phyloP scores from a whole-genome alignment of 2,888 invertebrate genomes.

The Steinernema hermaphroditum region DNA sequence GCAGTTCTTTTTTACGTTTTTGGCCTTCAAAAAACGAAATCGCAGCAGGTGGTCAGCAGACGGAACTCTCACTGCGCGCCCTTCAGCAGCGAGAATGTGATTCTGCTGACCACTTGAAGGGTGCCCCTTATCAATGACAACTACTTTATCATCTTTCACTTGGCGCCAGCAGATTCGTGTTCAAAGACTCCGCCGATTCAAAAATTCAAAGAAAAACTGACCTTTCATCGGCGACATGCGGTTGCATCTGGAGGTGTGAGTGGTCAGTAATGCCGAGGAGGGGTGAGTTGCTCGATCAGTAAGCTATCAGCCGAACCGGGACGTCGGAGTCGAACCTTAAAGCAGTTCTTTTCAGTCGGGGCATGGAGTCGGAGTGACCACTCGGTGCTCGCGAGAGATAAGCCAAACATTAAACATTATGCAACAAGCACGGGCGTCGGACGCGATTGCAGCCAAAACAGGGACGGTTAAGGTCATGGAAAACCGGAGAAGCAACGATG shows the following conservation, averaged over 20 bases:
- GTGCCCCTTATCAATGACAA: not conserved
- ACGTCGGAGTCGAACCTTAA: not conserved
- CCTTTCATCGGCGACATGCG: not conserved
- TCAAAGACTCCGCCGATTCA: not conserved
- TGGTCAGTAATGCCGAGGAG: no score
- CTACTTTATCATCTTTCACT: constrained; percentile 8
- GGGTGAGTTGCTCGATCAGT: not conserved
- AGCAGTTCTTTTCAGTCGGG: not conserved
- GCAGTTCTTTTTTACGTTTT: not conserved
- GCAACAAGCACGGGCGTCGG: not conserved
- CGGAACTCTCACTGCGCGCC: constrained; percentile 12
- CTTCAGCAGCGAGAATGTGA: not conserved
- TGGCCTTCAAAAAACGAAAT: constrained; percentile 14
- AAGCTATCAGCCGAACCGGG: not conserved
- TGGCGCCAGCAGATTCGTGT: constrained; percentile 7
- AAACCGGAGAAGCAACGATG: not conserved
- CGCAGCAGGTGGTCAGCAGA: constrained; percentile 23
- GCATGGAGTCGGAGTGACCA: not conserved
- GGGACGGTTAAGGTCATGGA: not conserved
- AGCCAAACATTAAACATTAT: constrained; percentile 29
- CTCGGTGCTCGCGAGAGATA: not conserved
- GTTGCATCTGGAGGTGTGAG: constrained; percentile 1
- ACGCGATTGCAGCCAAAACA: not conserved
- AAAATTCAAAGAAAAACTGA: constrained; percentile 22
- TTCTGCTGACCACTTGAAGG: not conserved